phyloP scores from a whole-genome alignment of 2,888 invertebrate species.

The Clistopyga incitator region DNA sequence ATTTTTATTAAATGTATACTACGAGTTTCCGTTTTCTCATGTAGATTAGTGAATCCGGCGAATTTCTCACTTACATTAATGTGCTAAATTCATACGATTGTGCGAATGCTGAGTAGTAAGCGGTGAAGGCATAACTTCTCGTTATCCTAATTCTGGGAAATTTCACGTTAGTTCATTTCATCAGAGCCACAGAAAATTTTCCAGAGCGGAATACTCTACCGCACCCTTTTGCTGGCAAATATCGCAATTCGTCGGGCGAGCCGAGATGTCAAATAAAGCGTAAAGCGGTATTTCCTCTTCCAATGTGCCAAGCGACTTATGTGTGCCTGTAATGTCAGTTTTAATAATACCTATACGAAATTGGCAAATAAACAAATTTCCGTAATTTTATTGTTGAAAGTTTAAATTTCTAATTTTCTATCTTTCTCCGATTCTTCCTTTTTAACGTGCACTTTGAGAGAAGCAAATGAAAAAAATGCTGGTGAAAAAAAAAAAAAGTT shows the following conservation, averaged over 20 bases:
- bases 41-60: not conserved
- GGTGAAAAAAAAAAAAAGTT: too few species aligned
- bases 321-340: slow-evolving; percentile 16
- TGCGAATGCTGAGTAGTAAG: slow-evolving; percentile 28
- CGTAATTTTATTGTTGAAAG: too few species aligned
- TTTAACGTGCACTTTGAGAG: too few species aligned
- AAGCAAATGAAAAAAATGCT: too few species aligned
- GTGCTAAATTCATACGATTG: slow-evolving; percentile 3
- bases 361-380: not conserved
- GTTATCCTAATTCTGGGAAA: slow-evolving; percentile 28
- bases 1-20: too few species aligned
- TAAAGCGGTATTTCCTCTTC: slow-evolving; percentile 13
- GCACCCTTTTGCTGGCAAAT: slow-evolving; percentile 9
- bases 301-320: slow-evolving; percentile 21
- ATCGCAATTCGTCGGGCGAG: slow-evolving; percentile 51
- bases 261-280: slow-evolving; percentile 39
- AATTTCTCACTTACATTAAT: not conserved
- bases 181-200: slow-evolving; percentile 43
- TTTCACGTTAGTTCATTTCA: slow-evolving; percentile 51
- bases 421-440: not conserved
- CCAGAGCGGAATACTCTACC: slow-evolving; percentile 9
- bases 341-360: slow-evolving; percentile 14
- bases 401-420: not conserved
- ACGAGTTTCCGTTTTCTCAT: too few species aligned
- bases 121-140: slow-evolving; percentile 47